Conservation (phyloP, 2,888 invertebrate genomes). For the Drosophila birchii region DNA sequence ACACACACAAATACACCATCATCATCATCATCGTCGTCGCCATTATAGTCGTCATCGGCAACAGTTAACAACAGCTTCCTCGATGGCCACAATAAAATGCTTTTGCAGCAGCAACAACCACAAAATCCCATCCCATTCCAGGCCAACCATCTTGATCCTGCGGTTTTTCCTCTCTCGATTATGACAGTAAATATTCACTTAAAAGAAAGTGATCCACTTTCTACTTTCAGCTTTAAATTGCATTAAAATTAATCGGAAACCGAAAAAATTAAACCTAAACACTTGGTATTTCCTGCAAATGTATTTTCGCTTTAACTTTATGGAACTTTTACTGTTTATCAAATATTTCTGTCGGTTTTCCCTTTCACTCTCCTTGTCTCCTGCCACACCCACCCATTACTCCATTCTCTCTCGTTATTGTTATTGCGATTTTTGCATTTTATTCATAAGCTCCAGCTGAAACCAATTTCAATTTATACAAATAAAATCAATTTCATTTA, state of each 20-base stretch:
- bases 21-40: constrained; percentile 17
- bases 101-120: constrained; percentile 29
- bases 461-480: constrained; percentile 43
- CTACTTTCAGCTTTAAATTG: too few relatives aligned
- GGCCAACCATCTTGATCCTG: constrained; percentile 7
- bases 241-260: neutral
- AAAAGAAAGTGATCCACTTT: neutral
- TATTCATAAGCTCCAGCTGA: constrained; percentile 32
- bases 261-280: neutral
- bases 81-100: constrained; percentile 44
- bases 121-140: constrained; percentile 13
- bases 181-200: constrained; percentile 22
- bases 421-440: constrained; percentile 35
- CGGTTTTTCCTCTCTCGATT: constrained; percentile 11
- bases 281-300: neutral
- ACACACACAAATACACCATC: neutral
- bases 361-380: constrained; percentile 1
- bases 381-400: neutral
- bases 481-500: constrained; percentile 45
- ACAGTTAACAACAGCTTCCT: constrained; percentile 38
- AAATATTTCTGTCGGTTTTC: neutral
- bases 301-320: neutral
- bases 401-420: constrained; percentile 8
- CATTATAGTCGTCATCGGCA: constrained; percentile 14
- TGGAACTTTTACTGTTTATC: constrained; percentile 9